Percentiles rank a stretch among this genome's conserved stretches.
Conservation (phyloP, 2,113 vertebrate genomes). For the Pomatostomus ruficeps region DNA sequence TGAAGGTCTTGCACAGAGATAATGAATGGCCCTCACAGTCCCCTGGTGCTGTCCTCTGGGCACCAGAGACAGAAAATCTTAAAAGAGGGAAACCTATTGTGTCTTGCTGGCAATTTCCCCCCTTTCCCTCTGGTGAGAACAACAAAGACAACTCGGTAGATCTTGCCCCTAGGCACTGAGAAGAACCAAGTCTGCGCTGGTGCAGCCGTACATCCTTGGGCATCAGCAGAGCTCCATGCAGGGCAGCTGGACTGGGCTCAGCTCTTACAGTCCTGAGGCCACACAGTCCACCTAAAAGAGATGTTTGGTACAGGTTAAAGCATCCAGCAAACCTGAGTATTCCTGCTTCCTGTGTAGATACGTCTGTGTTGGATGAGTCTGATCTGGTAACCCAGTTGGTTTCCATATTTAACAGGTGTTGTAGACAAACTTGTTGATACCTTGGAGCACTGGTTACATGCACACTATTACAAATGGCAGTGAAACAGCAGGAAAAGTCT, state of each 20-base stretch:
- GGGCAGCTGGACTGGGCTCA: background rate
- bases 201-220: accelerated
- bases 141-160: background rate
- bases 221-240: background rate
- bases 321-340: background rate
- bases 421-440: background rate
- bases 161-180: background rate
- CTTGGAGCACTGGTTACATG: background rate
- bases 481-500: background rate
- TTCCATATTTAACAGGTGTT: background rate
- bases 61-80: background rate
- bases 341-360: accelerated
- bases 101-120: background rate
- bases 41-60: background rate
- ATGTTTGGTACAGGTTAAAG: background rate
- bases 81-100: background rate
- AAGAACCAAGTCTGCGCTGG: background rate
- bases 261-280: background rate
- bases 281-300: background rate
- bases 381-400: background rate
- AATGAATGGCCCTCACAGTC: background rate
- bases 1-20: background rate
- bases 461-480: background rate
- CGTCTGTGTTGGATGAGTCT: background rate
- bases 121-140: background rate